Conservation (phyloP, 2,888 invertebrate species). For the Troides helena region DNA sequence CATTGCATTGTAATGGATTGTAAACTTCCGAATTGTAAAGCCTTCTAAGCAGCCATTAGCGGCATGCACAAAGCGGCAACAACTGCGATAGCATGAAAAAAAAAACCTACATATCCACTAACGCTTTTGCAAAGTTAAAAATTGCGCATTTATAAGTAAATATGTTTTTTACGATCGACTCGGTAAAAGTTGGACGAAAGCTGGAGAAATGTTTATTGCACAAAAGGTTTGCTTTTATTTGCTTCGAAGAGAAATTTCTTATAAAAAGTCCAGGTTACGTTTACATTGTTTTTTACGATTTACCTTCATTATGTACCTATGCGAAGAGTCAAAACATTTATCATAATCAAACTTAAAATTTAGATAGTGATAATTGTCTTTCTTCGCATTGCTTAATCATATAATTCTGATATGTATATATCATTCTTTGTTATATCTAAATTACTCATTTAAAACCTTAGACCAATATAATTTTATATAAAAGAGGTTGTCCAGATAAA, state of each 20-base stretch:
- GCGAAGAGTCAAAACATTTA: too few species aligned
- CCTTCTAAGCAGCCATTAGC: slow-evolving; percentile 61
- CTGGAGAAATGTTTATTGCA: slow-evolving; percentile 50
- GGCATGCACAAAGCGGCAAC: slow-evolving; percentile 48
- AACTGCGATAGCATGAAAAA: background rate
- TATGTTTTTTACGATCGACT: slow-evolving; percentile 34
- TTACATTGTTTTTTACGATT: background rate
- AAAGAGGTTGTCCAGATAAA: too few species aligned
- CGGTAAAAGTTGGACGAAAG: slow-evolving; percentile 11
- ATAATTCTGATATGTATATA: too few species aligned
- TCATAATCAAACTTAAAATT: too few species aligned
- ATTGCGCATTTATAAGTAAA: slow-evolving; percentile 31
- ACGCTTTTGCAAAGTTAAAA: slow-evolving; percentile 17
- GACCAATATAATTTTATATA: too few species aligned
- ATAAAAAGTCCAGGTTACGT: slow-evolving; percentile 3
- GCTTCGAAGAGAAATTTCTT: slow-evolving; percentile 23
- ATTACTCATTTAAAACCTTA: too few species aligned
- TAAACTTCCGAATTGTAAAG: slow-evolving; percentile 73
- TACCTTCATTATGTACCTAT: background rate
- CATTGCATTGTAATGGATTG: slow-evolving; percentile 62
- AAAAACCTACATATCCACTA: background rate
- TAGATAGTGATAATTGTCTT: too few species aligned
- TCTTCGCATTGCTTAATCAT: too few species aligned
- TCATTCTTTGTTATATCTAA: too few species aligned
- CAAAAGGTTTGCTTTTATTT: slow-evolving; percentile 43